These are phyloP conservation scores for Cryptoprocta ferox DNA, from an alignment of 2,797 vertebrate species.

Conservation along the genomic window DNA sequence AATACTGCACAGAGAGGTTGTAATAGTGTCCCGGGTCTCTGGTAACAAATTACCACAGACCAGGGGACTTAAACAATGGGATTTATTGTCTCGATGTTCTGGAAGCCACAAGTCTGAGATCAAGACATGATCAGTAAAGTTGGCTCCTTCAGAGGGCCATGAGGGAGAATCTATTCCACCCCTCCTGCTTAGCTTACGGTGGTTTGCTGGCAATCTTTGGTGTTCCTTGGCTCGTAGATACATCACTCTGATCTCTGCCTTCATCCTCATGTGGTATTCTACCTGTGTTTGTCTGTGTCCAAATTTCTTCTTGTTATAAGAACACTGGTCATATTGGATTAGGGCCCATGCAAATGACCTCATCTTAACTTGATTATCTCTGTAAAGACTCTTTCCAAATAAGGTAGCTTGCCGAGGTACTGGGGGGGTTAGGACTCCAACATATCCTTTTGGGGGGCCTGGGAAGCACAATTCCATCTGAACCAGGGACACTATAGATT, in stretches of 20 bases:
- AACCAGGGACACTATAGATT: background rate
- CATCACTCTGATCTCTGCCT: background rate
- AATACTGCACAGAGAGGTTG: fast-evolving
- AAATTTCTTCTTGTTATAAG: background rate
- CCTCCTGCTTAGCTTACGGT: background rate
- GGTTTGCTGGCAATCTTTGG: background rate
- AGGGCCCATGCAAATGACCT: background rate
- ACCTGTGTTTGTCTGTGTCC: background rate
- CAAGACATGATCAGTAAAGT: fast-evolving
- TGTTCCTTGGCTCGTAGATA: fast-evolving
- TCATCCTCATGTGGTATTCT: background rate
- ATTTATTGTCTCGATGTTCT: fast-evolving
- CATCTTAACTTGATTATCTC: background rate
- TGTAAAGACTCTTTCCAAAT: background rate
- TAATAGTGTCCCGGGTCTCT: background rate
- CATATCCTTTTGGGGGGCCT: background rate
- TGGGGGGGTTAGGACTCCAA: background rate
- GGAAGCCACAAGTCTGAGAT: background rate
- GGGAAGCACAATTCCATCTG: background rate
- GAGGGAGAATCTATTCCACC: background rate
- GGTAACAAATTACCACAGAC: background rate
- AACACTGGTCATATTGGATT: background rate
- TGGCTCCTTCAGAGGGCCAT: background rate
- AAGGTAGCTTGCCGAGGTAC: background rate
- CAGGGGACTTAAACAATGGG: too few species aligned